phyloP scores from a whole-genome alignment of 2,113 vertebrate genomes.

The Daboia siamensis region DNA sequence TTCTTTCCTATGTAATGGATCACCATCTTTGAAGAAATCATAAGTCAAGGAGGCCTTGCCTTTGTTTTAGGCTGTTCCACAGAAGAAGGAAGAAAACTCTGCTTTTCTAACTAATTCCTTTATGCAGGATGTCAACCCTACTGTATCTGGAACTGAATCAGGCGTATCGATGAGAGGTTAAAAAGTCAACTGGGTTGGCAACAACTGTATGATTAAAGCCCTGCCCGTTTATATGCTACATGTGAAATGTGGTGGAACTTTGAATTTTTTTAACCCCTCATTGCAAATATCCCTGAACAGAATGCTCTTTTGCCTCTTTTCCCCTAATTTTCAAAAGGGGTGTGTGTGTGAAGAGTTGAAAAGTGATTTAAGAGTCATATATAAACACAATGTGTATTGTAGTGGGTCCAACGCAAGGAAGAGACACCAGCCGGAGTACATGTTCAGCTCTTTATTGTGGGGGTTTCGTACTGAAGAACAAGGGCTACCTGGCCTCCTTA shows the following conservation, averaged over 20 bases:
- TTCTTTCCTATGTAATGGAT: conserved; percentile 35
- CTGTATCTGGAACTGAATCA: neutral
- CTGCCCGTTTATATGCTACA: neutral
- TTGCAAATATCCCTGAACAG: neutral
- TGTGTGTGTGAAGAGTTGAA: neutral
- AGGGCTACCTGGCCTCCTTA: too few relatives aligned
- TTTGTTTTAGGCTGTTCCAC: neutral
- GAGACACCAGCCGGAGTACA: too few relatives aligned
- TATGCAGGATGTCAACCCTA: neutral
- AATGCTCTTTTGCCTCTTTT: neutral
- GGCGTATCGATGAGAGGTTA: neutral
- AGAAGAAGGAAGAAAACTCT: neutral
- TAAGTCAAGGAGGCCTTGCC: neutral
- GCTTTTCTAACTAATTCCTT: neutral
- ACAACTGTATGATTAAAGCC: neutral
- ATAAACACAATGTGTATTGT: neutral
- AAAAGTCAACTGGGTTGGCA: neutral
- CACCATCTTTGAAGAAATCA: conserved; percentile 24
- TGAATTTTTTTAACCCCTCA: neutral
- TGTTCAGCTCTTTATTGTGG: too few relatives aligned
- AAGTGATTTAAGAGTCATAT: neutral
- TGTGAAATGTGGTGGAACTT: neutral
- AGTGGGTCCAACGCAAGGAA: too few relatives aligned
- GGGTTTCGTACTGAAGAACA: too few relatives aligned
- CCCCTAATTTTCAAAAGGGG: neutral